Conservation (phyloP, 2,888 invertebrate genomes). For the Cordilura impudica region DNA sequence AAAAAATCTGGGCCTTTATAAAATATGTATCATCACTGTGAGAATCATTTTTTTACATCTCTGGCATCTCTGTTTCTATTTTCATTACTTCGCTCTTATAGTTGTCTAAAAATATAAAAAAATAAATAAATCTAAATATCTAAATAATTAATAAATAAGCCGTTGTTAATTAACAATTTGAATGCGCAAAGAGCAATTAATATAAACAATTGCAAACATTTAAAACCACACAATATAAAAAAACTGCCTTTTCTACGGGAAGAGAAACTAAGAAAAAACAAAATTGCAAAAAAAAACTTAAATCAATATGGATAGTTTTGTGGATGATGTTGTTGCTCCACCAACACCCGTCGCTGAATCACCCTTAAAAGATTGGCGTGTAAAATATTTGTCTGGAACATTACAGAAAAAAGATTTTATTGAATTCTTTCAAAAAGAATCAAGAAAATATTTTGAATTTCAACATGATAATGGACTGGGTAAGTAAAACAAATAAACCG, state of each 20-base stretch:
- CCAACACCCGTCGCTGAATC: slow-evolving; percentile 67
- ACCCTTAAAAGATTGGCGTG: slow-evolving; percentile 77
- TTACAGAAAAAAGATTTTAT: slow-evolving; percentile 73
- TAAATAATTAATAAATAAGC: slow-evolving; percentile 1
- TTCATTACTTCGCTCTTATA: slow-evolving; percentile 39
- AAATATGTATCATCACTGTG: slow-evolving; percentile 29
- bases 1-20: too few relatives aligned
- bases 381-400: slow-evolving; percentile 75
- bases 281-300: slow-evolving; percentile 26
- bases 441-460: slow-evolving; percentile 76
- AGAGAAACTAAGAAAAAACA: neutral
- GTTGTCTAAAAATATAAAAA: slow-evolving; percentile 39
- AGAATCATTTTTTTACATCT: neutral
- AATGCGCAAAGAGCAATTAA: slow-evolving; percentile 36
- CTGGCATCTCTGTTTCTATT: slow-evolving; percentile 42
- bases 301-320: slow-evolving; percentile 71
- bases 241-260: slow-evolving; percentile 17
- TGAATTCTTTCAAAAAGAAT: slow-evolving; percentile 74
- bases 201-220: slow-evolving; percentile 18
- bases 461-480: slow-evolving; percentile 73
- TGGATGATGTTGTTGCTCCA: slow-evolving; percentile 73
- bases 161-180: slow-evolving; percentile 22
- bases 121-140: neutral
- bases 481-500: slow-evolving; percentile 67
- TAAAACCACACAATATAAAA: slow-evolving; percentile 4